These are phyloP conservation scores for Zaprionus taronus DNA, from an alignment of 1,140 invertebrate genomes.

Conservation along the genomic window DNA sequence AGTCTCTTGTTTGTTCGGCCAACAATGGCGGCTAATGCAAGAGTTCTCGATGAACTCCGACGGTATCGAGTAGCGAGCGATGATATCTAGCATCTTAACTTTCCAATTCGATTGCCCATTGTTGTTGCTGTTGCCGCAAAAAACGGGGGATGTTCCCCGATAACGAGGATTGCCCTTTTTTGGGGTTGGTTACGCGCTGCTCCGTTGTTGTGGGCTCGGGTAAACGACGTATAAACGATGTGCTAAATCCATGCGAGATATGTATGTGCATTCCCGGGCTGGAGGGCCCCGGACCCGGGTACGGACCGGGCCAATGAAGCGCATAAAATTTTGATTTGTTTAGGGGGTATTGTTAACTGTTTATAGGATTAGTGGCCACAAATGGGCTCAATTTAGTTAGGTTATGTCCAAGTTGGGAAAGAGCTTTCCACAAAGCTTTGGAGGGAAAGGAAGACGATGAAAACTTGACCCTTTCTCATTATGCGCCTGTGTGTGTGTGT, in stretches of 20 bases:
- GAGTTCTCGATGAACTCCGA: not conserved
- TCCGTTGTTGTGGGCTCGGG: constrained; percentile 38
- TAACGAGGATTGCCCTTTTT: constrained; percentile 48
- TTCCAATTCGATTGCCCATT: constrained; percentile 67
- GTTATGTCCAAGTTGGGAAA: not conserved
- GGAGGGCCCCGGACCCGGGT: not conserved
- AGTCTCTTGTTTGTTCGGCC: constrained; percentile 13
- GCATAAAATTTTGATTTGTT: constrained; percentile 47
- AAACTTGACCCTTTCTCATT: constrained; percentile 37
- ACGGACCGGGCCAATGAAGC: constrained; percentile 41
- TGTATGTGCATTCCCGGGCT: constrained; percentile 15
- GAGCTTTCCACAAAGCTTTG: constrained; percentile 4
- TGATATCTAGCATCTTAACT: constrained; percentile 61
- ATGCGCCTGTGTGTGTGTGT: not conserved
- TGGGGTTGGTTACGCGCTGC: constrained; percentile 53
- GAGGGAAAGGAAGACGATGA: not conserved
- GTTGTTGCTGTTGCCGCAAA: constrained; percentile 45
- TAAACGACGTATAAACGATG: constrained; percentile 70
- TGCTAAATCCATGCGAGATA: constrained; percentile 63
- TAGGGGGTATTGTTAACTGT: constrained; percentile 27
- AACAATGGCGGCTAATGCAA: constrained; percentile 26
- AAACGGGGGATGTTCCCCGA: constrained; percentile 42
- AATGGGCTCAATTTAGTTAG: constrained; percentile 9
- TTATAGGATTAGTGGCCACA: constrained; percentile 39
- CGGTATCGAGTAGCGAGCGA: constrained; percentile 16